A percentile compares a stretch with the other conserved stretches of the same genome.
These are phyloP conservation scores for Gorsachius magnificus DNA, from an alignment of 2,797 vertebrate species.

Conservation along the genomic window DNA sequence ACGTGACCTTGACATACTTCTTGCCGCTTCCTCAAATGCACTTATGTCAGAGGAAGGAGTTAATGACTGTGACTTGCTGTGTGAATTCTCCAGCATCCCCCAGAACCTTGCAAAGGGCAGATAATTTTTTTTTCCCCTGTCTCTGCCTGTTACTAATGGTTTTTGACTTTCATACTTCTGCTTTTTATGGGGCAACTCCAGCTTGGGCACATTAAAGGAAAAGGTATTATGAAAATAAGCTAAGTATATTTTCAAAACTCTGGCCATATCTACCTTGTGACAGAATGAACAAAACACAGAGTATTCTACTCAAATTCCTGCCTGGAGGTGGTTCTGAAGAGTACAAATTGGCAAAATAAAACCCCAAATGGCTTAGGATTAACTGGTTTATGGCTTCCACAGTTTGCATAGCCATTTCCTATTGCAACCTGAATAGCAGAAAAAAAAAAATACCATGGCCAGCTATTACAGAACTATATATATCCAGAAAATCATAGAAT, in stretches of 20 bases:
- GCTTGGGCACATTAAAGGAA: not conserved
- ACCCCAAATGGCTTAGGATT: not conserved
- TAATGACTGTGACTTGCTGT: not conserved
- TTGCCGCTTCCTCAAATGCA: constrained; percentile 19
- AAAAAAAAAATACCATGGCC: not conserved
- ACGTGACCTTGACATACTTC: constrained; percentile 67
- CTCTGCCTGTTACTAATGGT: not conserved
- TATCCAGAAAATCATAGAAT: too few species aligned
- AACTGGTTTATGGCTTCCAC: not conserved
- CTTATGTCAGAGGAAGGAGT: not conserved
- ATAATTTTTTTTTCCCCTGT: not conserved
- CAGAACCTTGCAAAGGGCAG: not conserved
- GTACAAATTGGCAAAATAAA: not conserved
- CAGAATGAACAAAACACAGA: not conserved
- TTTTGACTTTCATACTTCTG: not conserved
- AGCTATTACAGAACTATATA: not conserved
- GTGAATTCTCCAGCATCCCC: not conserved
- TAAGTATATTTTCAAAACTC: not conserved
- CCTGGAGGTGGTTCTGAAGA: not conserved
- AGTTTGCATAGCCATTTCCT: not conserved
- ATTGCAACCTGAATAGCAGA: not conserved
- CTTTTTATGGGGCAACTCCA: not conserved
- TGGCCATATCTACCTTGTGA: not conserved
- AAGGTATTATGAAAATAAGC: not conserved
- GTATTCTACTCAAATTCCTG: not conserved